These are phyloP conservation scores for Perodicticus potto DNA, from an alignment of 2,797 vertebrate species.

Conservation along the genomic window DNA sequence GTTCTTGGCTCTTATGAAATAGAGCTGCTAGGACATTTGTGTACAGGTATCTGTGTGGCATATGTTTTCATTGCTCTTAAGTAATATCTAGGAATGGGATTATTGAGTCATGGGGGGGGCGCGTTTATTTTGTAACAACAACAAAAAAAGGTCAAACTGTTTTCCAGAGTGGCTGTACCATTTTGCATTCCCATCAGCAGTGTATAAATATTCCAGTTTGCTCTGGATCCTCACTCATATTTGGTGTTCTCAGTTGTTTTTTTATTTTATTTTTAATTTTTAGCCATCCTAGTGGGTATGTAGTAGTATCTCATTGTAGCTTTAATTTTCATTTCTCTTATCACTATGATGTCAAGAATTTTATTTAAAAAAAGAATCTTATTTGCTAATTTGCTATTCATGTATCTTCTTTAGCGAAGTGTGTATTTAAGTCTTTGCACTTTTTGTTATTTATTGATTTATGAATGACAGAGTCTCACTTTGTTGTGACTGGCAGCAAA, in stretches of 20 bases:
- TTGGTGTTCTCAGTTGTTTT: background rate
- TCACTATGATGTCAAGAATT: background rate
- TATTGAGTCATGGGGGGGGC: constrained; percentile 9
- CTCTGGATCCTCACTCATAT: background rate
- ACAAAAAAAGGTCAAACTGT: background rate
- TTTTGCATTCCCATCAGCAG: background rate
- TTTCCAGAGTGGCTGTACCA: background rate
- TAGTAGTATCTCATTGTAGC: background rate
- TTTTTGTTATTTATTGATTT: background rate
- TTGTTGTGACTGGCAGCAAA: too few relatives aligned
- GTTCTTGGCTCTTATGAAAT: background rate
- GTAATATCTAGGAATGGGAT: background rate
- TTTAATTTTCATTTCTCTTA: constrained; percentile 5
- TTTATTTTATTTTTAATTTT: constrained; percentile 9
- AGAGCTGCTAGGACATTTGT: background rate
- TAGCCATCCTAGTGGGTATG: background rate
- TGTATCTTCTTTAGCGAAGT: background rate
- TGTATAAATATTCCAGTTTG: background rate
- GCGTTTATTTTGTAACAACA: background rate
- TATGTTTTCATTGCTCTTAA: constrained; percentile 9
- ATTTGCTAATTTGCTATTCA: background rate
- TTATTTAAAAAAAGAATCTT: background rate
- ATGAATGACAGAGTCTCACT: background rate
- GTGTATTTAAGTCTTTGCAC: background rate
- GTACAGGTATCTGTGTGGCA: background rate